These are phyloP conservation scores for Isurus oxyrinchus DNA, from an alignment of 2,113 vertebrate species.

Conservation along the genomic window DNA sequence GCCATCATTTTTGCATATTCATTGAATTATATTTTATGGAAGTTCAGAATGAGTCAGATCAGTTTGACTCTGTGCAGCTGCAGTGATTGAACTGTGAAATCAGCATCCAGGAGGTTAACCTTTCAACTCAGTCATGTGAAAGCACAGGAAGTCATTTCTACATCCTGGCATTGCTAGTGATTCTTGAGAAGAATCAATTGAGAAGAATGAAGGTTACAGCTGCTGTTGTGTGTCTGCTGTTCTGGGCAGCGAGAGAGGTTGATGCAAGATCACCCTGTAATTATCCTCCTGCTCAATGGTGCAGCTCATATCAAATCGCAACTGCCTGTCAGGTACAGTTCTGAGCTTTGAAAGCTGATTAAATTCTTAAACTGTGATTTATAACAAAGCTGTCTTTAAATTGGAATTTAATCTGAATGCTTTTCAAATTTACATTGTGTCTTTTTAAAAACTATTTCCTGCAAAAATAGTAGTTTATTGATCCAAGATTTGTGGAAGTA, in stretches of 20 bases:
- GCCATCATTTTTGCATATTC: neutral
- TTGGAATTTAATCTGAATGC: neutral
- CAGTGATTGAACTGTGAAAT: neutral
- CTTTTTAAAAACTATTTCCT: neutral
- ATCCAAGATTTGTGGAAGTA: neutral
- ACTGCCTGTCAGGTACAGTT: constrained; percentile 63
- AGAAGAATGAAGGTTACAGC: neutral
- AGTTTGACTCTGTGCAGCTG: neutral
- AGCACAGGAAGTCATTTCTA: neutral
- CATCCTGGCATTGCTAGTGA: neutral
- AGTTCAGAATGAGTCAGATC: neutral
- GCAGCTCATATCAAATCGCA: constrained; percentile 56
- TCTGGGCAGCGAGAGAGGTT: constrained; percentile 10
- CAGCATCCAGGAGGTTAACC: neutral
- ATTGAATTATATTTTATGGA: neutral
- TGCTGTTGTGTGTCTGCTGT: constrained; percentile 40
- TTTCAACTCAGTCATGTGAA: neutral
- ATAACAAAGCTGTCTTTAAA: neutral
- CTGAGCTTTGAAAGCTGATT: too few relatives aligned
- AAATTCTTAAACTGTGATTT: neutral
- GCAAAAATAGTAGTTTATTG: neutral
- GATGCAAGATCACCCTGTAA: constrained; percentile 45
- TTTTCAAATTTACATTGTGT: neutral
- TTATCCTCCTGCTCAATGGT: constrained; percentile 57
- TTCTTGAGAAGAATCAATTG: neutral